Conservation (phyloP, 2,113 vertebrate genomes). For the Indicator maculatus region DNA sequence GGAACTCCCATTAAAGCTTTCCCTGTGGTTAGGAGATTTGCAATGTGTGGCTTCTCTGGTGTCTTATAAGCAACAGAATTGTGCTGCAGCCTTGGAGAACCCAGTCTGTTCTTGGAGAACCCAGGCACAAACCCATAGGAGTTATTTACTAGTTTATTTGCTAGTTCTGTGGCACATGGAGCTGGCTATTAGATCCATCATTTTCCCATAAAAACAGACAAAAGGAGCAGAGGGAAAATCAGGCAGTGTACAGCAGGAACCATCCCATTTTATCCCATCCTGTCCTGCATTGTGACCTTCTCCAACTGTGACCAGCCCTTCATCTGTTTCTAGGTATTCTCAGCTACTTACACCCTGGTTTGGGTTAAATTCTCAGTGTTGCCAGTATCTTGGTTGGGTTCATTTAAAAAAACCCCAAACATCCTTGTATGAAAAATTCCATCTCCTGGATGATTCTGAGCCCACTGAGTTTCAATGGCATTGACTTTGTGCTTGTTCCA, state of each 20-base stretch:
- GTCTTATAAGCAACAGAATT: neutral
- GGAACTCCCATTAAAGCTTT: neutral
- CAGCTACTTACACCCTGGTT: neutral
- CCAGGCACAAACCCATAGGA: neutral
- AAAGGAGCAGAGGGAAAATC: neutral
- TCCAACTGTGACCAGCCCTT: neutral
- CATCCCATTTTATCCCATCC: neutral
- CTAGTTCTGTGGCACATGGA: neutral
- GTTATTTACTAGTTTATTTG: neutral
- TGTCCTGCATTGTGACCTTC: neutral
- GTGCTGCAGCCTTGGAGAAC: neutral
- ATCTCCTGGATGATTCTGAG: neutral
- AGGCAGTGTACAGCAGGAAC: accelerated
- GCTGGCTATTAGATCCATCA: neutral
- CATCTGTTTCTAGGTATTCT: neutral
- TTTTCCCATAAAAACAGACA: neutral
- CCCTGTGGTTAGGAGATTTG: neutral
- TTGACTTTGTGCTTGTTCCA: neutral
- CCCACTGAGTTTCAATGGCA: neutral
- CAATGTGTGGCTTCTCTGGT: neutral
- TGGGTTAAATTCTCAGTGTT: neutral
- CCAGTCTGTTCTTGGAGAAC: neutral
- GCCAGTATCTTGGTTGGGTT: neutral
- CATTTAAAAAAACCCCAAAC: neutral
- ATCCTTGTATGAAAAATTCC: neutral